Base-by-base conservation (phyloP, 2,113 vertebrate species). In the Butorides virescens region DNA sequence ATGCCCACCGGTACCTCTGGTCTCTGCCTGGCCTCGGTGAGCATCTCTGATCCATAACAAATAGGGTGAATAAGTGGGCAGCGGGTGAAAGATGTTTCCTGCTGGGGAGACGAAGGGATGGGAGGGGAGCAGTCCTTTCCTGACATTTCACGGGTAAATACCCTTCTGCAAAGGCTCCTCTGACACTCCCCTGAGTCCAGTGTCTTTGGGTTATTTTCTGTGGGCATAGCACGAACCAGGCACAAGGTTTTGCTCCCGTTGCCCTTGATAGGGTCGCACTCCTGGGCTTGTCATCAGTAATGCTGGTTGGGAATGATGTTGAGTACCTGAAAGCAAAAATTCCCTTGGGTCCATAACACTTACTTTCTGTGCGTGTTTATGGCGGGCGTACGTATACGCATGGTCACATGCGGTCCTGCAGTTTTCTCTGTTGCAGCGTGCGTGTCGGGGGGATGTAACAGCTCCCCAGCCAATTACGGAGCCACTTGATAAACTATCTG, bases 331-430 rank as follows among this genome's bases (percentile, higher is more conserved):
- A 88, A 63, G n/a, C 19, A 88, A 59, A 82, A 78, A 23, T 66
- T 75, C 71, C 56, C 5, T 13, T 9, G 4, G 14, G 52, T 75
- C 30, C 36, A 1, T 67, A 58, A 19, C 30, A 32, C 8, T 56
- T 74, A 34, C 7, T 84, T 77, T 70, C 55, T 61, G 16, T 85
- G 55, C 8, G 1, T 37, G 42, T 70, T 59, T 65, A 7, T 37
- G 26, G 34, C 3, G 1, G 14, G n/a, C 18, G 6, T 73, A 34
- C 0, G 0, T 32, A 16, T 18, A 17, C 4, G 1, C 10, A 5
- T 3, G 36, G 76, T 68, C 58, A 52, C 53, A 63, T 2, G 0
- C 1, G 1, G 17, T 25, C n/a, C 52, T 68, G 49, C 56, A 32
- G 61, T 58, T 90, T 23, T 16, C 32, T 74, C 12, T 9, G 13